phyloP scores from a whole-genome alignment of 2,113 vertebrate genomes.

The Leuciscus idus region DNA sequence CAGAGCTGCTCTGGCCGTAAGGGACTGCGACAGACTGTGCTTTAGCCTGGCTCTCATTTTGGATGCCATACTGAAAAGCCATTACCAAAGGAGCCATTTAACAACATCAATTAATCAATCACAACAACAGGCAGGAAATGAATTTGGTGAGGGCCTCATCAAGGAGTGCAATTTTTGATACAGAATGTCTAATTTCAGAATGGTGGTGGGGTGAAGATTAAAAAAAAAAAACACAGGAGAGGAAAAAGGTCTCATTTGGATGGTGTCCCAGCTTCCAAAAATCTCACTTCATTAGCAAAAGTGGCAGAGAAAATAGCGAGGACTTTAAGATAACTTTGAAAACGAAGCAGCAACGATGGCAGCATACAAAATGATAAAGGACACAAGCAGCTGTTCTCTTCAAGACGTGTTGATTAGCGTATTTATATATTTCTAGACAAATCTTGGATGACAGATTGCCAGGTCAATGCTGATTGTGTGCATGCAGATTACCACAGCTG shows the following conservation, averaged over 20 bases:
- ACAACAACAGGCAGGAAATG: constrained; percentile 26
- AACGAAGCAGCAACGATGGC: background rate
- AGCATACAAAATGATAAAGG: background rate
- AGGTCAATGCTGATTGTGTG: constrained; percentile 36
- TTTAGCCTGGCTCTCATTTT: constrained; percentile 17
- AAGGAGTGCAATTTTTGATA: constrained; percentile 15
- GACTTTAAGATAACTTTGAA: constrained; percentile 23
- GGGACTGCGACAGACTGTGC: constrained; percentile 19
- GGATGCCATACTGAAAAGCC: constrained; percentile 56
- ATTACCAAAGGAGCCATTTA: constrained; percentile 57
- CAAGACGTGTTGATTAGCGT: constrained; percentile 24
- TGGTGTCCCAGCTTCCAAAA: constrained; percentile 41
- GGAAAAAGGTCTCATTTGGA: constrained; percentile 49
- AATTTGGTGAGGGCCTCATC: constrained; percentile 13
- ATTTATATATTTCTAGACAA: constrained; percentile 22
- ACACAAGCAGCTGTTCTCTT: constrained; percentile 30
- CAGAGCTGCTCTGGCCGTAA: background rate
- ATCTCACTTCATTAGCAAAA: constrained; percentile 47
- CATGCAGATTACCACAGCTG: constrained; percentile 17
- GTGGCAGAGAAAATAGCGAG: constrained; percentile 19
- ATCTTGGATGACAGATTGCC: constrained; percentile 30
- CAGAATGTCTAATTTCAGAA: constrained; percentile 20
- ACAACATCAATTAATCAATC: constrained; percentile 57
- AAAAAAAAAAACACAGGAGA: background rate
- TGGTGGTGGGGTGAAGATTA: background rate